Evolutionary conservation across 1,140 invertebrate species (phyloP), one percentile per base, ranked within the genome.

Genomic region (Leptinotarsa undecemlineata): DNA sequence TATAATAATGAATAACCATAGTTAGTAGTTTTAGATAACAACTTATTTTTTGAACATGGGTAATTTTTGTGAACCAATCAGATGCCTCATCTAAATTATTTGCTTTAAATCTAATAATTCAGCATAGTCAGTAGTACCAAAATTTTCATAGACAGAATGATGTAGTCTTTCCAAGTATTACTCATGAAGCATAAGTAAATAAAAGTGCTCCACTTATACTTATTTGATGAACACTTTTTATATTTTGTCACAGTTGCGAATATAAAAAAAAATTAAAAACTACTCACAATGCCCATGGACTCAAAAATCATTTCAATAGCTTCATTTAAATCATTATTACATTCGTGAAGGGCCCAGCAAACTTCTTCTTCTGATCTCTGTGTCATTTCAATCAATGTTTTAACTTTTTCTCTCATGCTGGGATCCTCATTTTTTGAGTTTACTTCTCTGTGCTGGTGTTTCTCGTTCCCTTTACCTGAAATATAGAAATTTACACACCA

Each of bases 261-360:
- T 76, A 67, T 4, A 8, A 33, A 8, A 42, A 8, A 42, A 42
- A 42, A 42, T 42, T 51, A 77, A 66, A 26, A 63, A 48, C 26
- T 63, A 84, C 82, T 81, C 83, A 90, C 89, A 83, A 88, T 87
- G 77, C 85, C 87, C 77, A 87, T 83, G 71, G 91, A 90, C 81
- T 95, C 93, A n/a, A 93, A 86, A 33, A 95, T 87, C 87, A 92
- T 91, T 76, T 91, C 90, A 62, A 92, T 90, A 68, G 95, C 95
- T 78, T 89, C 87, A 79, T 91, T 88, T 74, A 93, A 84, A 84
- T 95, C 93, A 81, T 93, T 90, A 83, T 95, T 92, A 79, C 92
- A 92, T 84, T 95, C 93, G 82, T 95, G 92, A 17, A 96, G 88
- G 73, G 93, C 94, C 85, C 92, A 91, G 80, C 92, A 91, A 47